Conservation (phyloP, 2,888 invertebrate species). For the Metopia argyrocephala region DNA sequence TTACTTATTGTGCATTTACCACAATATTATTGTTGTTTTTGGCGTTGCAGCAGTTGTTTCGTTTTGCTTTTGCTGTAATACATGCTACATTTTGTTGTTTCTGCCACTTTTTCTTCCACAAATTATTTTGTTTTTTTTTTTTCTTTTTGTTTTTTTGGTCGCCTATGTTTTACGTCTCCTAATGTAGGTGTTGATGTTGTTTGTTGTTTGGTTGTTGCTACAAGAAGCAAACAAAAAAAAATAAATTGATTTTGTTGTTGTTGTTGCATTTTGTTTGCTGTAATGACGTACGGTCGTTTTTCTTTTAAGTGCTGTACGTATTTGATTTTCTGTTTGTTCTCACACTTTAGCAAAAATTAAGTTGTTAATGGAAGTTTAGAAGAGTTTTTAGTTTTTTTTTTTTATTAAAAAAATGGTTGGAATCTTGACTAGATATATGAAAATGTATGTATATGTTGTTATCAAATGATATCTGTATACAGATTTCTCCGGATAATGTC, state of each 20-base stretch:
- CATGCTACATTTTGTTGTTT: constrained; percentile 24
- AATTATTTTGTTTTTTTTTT: not conserved
- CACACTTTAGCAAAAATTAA: not conserved
- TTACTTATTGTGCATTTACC: constrained; percentile 32
- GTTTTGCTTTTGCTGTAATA: constrained; percentile 11
- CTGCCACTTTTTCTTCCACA: constrained; percentile 37
- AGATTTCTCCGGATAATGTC: no score
- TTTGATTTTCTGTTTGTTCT: not conserved
- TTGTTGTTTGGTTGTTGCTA: constrained; percentile 59
- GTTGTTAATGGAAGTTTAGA: not conserved
- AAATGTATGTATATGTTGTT: not conserved
- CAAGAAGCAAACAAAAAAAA: not conserved
- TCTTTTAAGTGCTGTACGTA: not conserved
- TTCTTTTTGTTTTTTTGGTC: constrained; percentile 14
- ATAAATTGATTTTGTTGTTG: constrained; percentile 17
- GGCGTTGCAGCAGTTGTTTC: not conserved
- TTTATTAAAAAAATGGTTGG: not conserved
- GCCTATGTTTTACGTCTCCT: not conserved
- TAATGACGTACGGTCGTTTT: constrained; percentile 49
- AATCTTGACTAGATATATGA: not conserved
- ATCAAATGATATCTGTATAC: no score
- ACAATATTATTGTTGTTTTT: constrained; percentile 23
- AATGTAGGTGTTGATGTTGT: constrained; percentile 57
- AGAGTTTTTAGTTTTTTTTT: not conserved
- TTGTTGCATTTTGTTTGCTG: constrained; percentile 26